A percentile compares a stretch with the other conserved stretches of the same genome.
Evolutionary conservation across 2,113 vertebrate genomes (phyloP).

Genomic region (Melanerpes formicivorus): DNA sequence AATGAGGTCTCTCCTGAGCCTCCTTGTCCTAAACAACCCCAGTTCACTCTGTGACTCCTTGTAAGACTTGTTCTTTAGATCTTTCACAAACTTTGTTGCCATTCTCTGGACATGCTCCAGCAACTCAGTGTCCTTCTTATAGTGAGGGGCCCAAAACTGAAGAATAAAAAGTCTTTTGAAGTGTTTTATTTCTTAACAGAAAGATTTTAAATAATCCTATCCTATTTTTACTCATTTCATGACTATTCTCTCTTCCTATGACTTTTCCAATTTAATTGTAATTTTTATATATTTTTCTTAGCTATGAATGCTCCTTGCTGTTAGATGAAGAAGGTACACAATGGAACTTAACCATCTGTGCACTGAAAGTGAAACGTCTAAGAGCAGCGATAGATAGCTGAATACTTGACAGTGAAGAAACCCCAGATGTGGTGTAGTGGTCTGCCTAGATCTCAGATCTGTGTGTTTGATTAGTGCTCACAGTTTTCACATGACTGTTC

Average conservation of each 20-base stretch:
- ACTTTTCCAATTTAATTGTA: neutral
- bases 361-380: neutral
- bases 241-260: neutral
- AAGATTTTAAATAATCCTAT: neutral
- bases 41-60: too few species aligned
- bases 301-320: neutral
- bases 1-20: too few species aligned
- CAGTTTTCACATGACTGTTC: neutral
- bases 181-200: neutral
- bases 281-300: neutral
- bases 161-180: neutral
- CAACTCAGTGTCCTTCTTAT: too few species aligned
- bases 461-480: accelerated
- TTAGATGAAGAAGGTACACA: neutral
- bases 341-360: neutral
- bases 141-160: too few species aligned
- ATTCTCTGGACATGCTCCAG: too few species aligned
- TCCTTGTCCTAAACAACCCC: too few species aligned
- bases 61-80: too few species aligned
- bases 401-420: neutral
- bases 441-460: neutral
- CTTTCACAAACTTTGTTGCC: too few species aligned
- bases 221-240: neutral
- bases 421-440: accelerated
- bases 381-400: neutral